Evolutionary conservation across 2,888 invertebrate species (phyloP).

Genomic region (Phyllotreta cruciferae): DNA sequence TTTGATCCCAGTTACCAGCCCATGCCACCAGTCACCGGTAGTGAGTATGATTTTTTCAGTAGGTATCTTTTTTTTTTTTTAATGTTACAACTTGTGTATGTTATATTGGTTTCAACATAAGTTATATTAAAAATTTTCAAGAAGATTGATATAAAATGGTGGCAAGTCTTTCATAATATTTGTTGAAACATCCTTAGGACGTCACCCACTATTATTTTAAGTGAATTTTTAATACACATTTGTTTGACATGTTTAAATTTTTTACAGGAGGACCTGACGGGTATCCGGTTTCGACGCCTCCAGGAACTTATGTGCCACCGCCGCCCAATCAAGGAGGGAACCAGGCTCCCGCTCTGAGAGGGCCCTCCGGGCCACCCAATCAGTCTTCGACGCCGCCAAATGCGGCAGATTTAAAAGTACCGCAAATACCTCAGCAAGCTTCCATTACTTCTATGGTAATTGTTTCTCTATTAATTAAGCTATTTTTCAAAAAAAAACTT

Average conservation of each 20-base stretch:
- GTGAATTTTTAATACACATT: conserved; percentile 20
- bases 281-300: conserved; percentile 49
- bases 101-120: background rate
- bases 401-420: conserved; percentile 54
- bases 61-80: conserved; percentile 21
- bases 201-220: too few relatives aligned
- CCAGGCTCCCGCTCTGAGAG: conserved; percentile 56
- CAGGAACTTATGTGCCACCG: conserved; percentile 50
- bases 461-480: conserved; percentile 10
- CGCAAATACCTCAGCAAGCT: conserved; percentile 50
- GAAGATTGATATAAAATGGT: background rate
- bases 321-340: conserved; percentile 56
- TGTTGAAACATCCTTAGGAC: too few relatives aligned
- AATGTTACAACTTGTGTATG: background rate
- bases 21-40: conserved; percentile 29
- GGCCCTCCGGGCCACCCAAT: conserved; percentile 57
- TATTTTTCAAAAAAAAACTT: background rate
- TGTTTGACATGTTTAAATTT: too few relatives aligned
- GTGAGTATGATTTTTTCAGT: conserved; percentile 29
- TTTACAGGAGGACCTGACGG: conserved; percentile 52
- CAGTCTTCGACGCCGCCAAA: conserved; percentile 60
- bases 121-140: too few relatives aligned
- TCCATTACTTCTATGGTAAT: conserved; percentile 54
- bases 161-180: background rate
- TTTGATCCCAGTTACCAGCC: conserved; percentile 33